phyloP scores from a whole-genome alignment of 2,113 vertebrate genomes.

The Sterna hirundo region DNA sequence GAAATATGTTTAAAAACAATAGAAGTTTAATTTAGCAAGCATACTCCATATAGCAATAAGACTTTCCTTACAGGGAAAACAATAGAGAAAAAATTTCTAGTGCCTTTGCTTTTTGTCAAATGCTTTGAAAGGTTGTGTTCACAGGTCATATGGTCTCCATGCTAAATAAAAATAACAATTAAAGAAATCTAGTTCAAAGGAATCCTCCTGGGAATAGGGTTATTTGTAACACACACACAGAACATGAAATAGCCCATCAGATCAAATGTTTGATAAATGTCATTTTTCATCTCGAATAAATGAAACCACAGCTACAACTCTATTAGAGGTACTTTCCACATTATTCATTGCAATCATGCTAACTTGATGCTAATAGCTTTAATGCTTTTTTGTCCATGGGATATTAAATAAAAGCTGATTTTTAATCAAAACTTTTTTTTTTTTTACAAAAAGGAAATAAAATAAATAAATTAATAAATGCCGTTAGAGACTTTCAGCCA shows the following conservation, averaged over 20 bases:
- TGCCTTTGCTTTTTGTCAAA: background rate
- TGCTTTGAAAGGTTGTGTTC: conserved; percentile 2
- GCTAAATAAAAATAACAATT: conserved; percentile 63
- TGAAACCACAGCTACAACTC: conserved; percentile 64
- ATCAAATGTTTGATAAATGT: conserved; percentile 69
- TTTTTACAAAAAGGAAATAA: background rate
- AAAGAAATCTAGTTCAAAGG: conserved; percentile 29
- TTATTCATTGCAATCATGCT: conserved; percentile 49
- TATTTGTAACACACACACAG: conserved; percentile 50
- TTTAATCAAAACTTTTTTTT: conserved; percentile 22
- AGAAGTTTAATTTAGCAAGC: background rate
- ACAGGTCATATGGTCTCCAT: background rate
- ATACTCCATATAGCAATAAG: background rate
- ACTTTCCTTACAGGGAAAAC: background rate
- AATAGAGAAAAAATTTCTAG: background rate
- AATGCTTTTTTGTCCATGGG: background rate
- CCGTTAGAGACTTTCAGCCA: background rate
- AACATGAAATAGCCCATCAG: conserved; percentile 53
- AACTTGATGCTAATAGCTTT: conserved; percentile 48
- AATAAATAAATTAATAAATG: conserved; percentile 8
- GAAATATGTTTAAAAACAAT: background rate
- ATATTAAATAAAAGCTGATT: conserved; percentile 51
- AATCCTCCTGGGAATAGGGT: conserved; percentile 11
- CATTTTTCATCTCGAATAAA: conserved; percentile 71
- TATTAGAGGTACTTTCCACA: conserved; percentile 42